Evolutionary conservation across 2,113 vertebrate species (phyloP).

Genomic region (Platycercus adscitus): DNA sequence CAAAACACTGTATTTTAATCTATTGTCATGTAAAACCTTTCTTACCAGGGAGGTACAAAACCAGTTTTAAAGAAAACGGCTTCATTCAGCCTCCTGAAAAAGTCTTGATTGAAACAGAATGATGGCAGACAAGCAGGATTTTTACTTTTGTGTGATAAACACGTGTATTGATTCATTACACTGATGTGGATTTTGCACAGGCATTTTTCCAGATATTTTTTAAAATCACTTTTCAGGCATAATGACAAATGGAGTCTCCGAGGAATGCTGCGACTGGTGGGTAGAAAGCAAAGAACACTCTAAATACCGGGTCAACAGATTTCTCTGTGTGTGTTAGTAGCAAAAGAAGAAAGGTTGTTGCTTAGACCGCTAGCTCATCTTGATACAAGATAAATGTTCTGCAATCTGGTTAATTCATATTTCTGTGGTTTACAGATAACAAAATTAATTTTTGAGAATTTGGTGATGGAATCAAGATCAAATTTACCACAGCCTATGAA

Average conservation of each 20-base stretch:
- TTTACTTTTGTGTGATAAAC: neutral
- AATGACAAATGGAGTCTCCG: neutral
- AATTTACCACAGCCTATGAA: constrained; percentile 17
- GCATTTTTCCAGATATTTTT: neutral
- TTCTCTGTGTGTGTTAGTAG: neutral
- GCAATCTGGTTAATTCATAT: constrained; percentile 40
- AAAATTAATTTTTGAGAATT: constrained; percentile 62
- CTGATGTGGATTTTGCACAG: neutral
- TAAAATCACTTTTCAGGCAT: neutral
- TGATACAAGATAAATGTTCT: neutral
- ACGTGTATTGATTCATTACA: neutral
- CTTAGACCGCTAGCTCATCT: neutral
- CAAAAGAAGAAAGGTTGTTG: neutral
- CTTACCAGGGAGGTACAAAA: neutral
- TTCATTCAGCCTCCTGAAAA: neutral
- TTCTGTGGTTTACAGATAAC: constrained; percentile 69
- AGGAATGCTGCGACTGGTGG: neutral
- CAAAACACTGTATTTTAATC: neutral
- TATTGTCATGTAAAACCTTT: neutral
- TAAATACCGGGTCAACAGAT: neutral
- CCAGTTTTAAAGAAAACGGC: neutral
- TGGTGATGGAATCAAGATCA: constrained; percentile 33
- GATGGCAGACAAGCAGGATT: neutral
- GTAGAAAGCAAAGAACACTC: neutral
- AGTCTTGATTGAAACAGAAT: neutral